These are phyloP conservation scores for Patella pellucida DNA, from an alignment of 2,888 invertebrate genomes.

Conservation along the genomic window DNA sequence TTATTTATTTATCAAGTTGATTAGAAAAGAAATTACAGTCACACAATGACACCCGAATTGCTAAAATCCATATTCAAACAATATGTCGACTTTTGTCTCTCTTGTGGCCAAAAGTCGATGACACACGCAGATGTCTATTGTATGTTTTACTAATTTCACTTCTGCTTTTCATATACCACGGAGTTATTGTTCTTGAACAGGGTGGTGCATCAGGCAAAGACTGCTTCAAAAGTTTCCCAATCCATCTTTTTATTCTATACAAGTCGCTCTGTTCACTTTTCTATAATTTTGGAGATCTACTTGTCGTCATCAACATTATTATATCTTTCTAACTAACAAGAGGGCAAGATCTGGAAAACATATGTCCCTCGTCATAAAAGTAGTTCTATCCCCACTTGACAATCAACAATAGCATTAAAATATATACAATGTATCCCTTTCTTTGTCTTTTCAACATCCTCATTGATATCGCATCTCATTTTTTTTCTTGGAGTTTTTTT, in stretches of 20 bases:
- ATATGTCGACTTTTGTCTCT: constrained; percentile 1
- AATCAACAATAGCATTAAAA: too few species aligned
- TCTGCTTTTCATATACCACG: constrained; percentile 9
- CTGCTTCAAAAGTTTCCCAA: neutral
- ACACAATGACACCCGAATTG: neutral
- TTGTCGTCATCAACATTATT: neutral
- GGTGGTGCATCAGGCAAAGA: neutral
- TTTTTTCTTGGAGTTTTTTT: too few species aligned
- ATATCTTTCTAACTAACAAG: neutral
- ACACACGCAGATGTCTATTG: neutral
- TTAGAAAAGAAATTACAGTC: constrained; percentile 1
- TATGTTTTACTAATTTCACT: neutral
- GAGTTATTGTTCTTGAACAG: neutral
- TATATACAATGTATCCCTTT: too few species aligned
- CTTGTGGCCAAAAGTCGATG: neutral
- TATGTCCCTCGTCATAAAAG: too few species aligned
- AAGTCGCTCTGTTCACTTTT: neutral
- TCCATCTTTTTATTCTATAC: neutral
- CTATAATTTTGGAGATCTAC: neutral
- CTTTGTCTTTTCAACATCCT: too few species aligned
- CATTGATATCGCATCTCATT: too few species aligned
- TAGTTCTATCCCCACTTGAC: too few species aligned
- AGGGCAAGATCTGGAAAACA: too few species aligned
- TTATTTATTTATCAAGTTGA: neutral
- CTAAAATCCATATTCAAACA: neutral